These are phyloP conservation scores for Noctilio leporinus DNA, from an alignment of 2,113 vertebrate genomes.

Conservation along the genomic window DNA sequence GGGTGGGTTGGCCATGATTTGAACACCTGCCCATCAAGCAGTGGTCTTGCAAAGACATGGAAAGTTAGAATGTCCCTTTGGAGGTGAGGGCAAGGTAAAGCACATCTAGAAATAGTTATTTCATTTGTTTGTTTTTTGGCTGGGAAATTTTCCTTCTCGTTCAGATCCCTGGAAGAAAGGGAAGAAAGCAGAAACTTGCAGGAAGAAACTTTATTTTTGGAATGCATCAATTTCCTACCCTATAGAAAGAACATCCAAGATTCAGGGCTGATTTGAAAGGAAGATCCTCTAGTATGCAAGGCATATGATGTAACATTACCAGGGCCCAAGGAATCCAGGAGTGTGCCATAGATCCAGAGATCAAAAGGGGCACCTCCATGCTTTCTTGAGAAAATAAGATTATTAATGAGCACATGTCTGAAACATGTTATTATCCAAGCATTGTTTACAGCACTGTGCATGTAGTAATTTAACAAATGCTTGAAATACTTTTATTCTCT, in stretches of 20 bases:
- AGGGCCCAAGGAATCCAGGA: background rate
- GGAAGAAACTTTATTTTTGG: background rate
- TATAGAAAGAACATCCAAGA: background rate
- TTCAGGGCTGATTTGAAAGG: background rate
- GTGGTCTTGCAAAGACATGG: background rate
- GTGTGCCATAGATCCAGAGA: background rate
- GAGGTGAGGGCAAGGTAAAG: background rate
- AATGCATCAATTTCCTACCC: background rate
- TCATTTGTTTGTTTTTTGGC: background rate
- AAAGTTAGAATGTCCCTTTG: background rate
- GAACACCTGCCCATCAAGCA: background rate
- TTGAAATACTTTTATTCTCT: background rate
- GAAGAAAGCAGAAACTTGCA: background rate
- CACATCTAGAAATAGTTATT: background rate
- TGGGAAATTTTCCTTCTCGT: background rate
- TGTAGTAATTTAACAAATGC: background rate
- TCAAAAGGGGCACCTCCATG: background rate
- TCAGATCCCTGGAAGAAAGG: background rate
- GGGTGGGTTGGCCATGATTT: background rate
- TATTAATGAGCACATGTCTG: background rate
- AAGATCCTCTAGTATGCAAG: background rate
- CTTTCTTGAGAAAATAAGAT: background rate
- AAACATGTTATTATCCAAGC: slow-evolving; percentile 28
- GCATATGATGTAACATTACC: background rate
- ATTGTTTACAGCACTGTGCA: background rate